Percentiles rank a stretch among this genome's conserved stretches.
Conservation (phyloP, 2,797 vertebrate species). For the Spheniscus humboldti region DNA sequence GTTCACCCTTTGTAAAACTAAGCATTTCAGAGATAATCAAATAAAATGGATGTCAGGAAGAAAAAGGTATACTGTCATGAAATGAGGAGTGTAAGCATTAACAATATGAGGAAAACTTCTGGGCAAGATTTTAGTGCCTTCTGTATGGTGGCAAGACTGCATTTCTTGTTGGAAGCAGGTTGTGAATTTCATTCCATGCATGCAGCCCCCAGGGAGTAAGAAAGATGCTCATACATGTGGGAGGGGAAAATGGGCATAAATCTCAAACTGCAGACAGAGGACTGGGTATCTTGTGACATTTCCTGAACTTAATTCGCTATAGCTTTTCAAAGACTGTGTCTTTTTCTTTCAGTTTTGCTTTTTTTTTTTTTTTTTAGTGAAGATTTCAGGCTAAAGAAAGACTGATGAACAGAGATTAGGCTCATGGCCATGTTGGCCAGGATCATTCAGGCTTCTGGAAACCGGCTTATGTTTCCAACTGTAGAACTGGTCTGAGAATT, state of each 20-base stretch:
- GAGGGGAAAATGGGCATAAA: background rate
- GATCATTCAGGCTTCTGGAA: background rate
- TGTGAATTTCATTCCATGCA: background rate
- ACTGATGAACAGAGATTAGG: background rate
- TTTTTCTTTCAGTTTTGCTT: background rate
- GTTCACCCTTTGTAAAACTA: background rate
- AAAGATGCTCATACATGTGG: background rate
- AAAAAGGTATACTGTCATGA: background rate
- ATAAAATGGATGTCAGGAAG: background rate
- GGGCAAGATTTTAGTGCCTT: background rate
- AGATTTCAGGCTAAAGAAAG: background rate
- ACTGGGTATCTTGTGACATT: background rate
- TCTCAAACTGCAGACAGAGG: background rate
- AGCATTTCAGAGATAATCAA: background rate
- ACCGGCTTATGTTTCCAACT: background rate
- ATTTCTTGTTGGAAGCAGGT: background rate
- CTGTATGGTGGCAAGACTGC: background rate
- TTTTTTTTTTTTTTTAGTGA: background rate
- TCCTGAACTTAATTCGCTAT: background rate
- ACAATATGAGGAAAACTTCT: background rate
- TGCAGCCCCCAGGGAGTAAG: background rate
- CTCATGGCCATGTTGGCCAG: background rate
- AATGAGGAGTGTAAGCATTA: background rate
- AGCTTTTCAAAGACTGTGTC: background rate
- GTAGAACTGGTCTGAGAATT: slow-evolving; percentile 5